Conservation (phyloP, 2,797 vertebrate species). For the Clamator glandarius region DNA sequence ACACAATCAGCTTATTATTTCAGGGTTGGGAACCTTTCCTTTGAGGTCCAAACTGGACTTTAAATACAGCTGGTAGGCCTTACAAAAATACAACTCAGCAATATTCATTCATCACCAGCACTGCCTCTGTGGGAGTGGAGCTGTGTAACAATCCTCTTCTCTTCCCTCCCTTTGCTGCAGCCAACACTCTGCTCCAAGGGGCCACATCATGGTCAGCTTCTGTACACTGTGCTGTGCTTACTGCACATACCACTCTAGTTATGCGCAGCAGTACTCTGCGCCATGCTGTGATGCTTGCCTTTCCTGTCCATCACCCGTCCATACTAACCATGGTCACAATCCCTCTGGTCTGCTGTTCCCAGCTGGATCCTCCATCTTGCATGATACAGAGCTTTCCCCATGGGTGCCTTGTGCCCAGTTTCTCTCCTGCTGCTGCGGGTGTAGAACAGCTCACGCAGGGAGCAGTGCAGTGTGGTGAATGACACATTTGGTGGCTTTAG, state of each 20-base stretch:
- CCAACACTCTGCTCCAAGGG: neutral
- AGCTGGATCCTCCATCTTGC: neutral
- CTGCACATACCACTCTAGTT: fast-evolving
- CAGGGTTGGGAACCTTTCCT: neutral
- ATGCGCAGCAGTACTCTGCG: neutral
- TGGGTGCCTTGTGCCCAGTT: neutral
- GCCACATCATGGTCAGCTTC: neutral
- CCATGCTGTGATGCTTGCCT: neutral
- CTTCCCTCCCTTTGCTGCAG: neutral
- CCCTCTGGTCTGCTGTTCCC: neutral
- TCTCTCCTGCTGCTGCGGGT: neutral
- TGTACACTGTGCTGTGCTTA: neutral
- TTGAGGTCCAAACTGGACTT: neutral
- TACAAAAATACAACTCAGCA: neutral
- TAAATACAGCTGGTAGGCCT: neutral
- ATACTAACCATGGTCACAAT: neutral
- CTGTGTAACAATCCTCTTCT: neutral
- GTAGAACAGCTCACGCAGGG: neutral
- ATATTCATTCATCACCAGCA: neutral
- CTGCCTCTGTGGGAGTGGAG: too few species aligned
- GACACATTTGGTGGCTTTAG: neutral
- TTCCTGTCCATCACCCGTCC: neutral
- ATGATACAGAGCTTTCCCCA: neutral
- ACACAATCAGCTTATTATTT: neutral
- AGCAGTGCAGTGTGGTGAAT: neutral